Conservation (phyloP, 2,797 vertebrate species). For the Betta splendens region DNA sequence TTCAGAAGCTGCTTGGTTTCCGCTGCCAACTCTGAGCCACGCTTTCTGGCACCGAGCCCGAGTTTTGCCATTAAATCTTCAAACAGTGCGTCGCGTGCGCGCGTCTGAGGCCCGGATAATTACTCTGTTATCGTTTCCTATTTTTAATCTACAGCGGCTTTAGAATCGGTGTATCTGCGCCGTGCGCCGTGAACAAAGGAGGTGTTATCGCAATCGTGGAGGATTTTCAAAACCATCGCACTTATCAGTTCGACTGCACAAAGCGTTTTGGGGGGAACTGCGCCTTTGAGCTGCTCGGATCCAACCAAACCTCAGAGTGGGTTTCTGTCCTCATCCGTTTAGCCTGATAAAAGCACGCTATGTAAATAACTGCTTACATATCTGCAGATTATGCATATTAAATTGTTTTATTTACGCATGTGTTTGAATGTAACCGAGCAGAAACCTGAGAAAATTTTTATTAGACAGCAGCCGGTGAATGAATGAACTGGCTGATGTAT, state of each 20-base stretch:
- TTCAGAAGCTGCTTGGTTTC: slow-evolving; percentile 13
- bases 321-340: slow-evolving; percentile 36
- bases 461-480: slow-evolving; percentile 1
- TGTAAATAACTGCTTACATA: neutral
- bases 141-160: slow-evolving; percentile 35
- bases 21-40: neutral
- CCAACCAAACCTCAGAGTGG: slow-evolving; percentile 67
- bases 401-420: too few relatives aligned
- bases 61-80: slow-evolving; percentile 45
- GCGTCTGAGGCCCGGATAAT: slow-evolving; percentile 57
- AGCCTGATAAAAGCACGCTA: slow-evolving; percentile 11
- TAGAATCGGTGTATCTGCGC: slow-evolving; percentile 40
- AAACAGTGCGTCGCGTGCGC: slow-evolving; percentile 23
- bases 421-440: too few relatives aligned
- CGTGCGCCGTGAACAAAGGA: slow-evolving; percentile 37
- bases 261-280: slow-evolving; percentile 64
- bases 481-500: slow-evolving; percentile 10
- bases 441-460: too few relatives aligned
- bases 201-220: slow-evolving; percentile 55
- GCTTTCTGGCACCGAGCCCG: slow-evolving; percentile 27
- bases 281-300: slow-evolving; percentile 67
- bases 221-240: slow-evolving; percentile 59
- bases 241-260: slow-evolving; percentile 68
- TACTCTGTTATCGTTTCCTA: slow-evolving; percentile 42
- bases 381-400: neutral